Base-by-base conservation (phyloP, 2,797 vertebrate genomes). In the Periparus ater region DNA sequence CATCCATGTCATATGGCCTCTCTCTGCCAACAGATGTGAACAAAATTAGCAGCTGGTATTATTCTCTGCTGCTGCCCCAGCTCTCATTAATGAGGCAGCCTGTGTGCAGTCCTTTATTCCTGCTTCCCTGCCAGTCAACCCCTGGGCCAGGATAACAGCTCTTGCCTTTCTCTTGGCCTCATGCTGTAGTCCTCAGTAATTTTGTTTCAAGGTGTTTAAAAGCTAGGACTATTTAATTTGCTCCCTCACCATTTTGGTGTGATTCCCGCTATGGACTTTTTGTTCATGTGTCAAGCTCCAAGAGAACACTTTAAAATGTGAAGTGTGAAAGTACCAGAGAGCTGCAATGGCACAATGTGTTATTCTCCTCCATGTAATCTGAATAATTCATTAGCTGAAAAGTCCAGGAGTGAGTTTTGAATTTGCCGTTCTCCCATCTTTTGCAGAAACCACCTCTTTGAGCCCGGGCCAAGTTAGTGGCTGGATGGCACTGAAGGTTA, bases 141-240 rank as follows among this genome's bases (percentile, higher is more conserved):
- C 51, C 30, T 48, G 36, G 7, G 36, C 7, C 0, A 0, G 62
- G 18, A 40, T 40, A 68, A 66, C 36, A 91, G 36, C 42, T 29
- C 38, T 74, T 38, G 32, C 50, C 27, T 90, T 94, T 86, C 51
- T 61, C 63, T 82, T 89, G 74, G 48, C 44, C 48, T 45, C 62
- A 82, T 2, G 10, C 68, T 83, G 53, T 27, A 91, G 50, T 58
- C 71, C 48, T 73, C 40, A 70, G n/a, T 50, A 91, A 73, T 94
- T 93, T 79, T 58, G 40, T 85, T 91, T 73, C 48, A 73, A 79
- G 55, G 44, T 66, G n/a, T 76, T 88, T 78, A 53, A 58, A 63
- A 29, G 36, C 10, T 30, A 30, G 38, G 17, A 53, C 44, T 85
- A 20, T 81, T 82, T 79, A 60, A 93, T 84, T 66, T 85, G 8